Evolutionary conservation across 1,140 invertebrate genomes (phyloP).

Genomic region (Drosophila chauvacae): DNA sequence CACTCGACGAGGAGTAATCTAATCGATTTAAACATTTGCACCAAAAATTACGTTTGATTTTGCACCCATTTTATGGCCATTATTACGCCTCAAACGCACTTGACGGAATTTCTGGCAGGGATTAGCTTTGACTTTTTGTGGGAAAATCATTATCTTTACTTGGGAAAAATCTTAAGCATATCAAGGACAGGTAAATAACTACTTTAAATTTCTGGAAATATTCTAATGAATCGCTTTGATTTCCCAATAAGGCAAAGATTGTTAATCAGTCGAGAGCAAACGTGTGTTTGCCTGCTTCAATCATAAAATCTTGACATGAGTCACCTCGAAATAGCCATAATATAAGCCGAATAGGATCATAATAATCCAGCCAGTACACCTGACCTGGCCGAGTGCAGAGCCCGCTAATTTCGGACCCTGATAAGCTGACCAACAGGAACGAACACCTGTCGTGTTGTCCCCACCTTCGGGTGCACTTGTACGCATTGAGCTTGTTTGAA

Average conservation of each 20-base stretch:
- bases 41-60: slow-evolving; percentile 32
- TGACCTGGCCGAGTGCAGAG: slow-evolving; percentile 12
- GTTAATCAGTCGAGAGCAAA: background rate
- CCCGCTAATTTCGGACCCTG: slow-evolving; percentile 10
- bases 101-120: background rate
- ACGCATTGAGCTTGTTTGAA: slow-evolving; percentile 12
- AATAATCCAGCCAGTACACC: slow-evolving; percentile 9
- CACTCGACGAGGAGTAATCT: slow-evolving; percentile 52
- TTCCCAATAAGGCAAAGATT: background rate
- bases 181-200: background rate
- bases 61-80: slow-evolving; percentile 6
- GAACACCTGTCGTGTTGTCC: slow-evolving; percentile 54
- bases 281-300: too few relatives aligned
- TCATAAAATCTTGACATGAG: background rate
- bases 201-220: background rate
- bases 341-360: background rate
- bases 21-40: slow-evolving; percentile 42
- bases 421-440: slow-evolving; percentile 6
- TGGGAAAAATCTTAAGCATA: background rate
- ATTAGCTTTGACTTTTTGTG: background rate
- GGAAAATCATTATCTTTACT: background rate
- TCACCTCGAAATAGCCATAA: background rate
- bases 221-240: slow-evolving; percentile 16
- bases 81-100: slow-evolving; percentile 26
- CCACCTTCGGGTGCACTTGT: slow-evolving; percentile 6